Evolutionary conservation across 2,113 vertebrate genomes (phyloP).

Genomic region (Paramisgurnus dabryanus): DNA sequence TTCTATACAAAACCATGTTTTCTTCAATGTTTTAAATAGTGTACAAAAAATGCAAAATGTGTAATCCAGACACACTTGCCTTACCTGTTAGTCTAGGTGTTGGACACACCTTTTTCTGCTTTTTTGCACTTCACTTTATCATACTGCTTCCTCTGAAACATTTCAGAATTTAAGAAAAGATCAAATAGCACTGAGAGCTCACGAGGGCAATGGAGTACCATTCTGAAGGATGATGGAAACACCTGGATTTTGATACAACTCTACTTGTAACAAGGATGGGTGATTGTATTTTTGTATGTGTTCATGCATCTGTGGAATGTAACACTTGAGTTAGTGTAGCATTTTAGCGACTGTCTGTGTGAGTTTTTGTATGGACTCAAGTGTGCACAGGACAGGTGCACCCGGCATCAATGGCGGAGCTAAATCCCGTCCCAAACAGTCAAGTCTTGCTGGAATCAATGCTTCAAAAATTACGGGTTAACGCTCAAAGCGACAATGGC

Average conservation of each 20-base stretch:
- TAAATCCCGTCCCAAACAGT: slow-evolving; percentile 55
- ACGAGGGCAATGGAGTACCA: neutral
- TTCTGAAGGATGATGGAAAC: neutral
- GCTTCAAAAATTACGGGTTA: slow-evolving; percentile 74
- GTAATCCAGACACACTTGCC: slow-evolving; percentile 73
- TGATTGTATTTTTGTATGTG: neutral
- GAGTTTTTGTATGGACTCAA: neutral
- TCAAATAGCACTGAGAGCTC: neutral
- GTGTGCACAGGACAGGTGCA: neutral
- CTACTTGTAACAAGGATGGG: neutral
- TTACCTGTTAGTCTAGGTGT: slow-evolving; percentile 72
- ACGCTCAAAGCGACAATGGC: slow-evolving; percentile 55
- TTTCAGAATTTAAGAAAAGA: neutral
- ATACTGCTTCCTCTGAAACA: neutral
- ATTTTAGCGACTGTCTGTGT: neutral
- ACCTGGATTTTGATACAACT: neutral
- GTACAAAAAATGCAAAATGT: slow-evolving; percentile 25
- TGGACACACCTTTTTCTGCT: slow-evolving; percentile 56
- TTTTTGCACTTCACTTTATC: slow-evolving; percentile 27
- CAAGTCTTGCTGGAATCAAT: slow-evolving; percentile 75
- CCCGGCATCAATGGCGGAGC: slow-evolving; percentile 66
- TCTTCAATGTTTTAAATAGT: neutral
- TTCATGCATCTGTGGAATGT: neutral
- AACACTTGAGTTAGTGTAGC: neutral
- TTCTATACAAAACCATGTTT: neutral